Base-by-base conservation (phyloP, 1,140 invertebrate genomes). In the Sarcophaga bullata region DNA sequence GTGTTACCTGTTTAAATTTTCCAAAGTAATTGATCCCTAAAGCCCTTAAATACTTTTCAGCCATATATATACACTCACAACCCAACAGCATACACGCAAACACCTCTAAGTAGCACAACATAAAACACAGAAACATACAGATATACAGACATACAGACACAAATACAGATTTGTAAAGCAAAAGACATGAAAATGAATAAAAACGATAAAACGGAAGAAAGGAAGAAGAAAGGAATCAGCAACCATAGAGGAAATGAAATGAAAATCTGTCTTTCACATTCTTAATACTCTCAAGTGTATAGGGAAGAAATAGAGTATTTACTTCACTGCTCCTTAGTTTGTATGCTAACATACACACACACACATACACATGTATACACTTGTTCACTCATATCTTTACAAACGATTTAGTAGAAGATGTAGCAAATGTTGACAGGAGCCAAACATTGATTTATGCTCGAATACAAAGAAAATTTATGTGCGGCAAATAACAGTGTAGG, bases 391-490 rank as follows among this genome's bases (percentile, higher is more conserved):
- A 52, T 50, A 50, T 49, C 75, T 50, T 37, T 50, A 78, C 48
- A 78, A 78, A 78, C 75, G 75, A 78, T 78, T 78, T 78, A 78
- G 25, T 78, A 50, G 48, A 52, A 50, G 75, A 78, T 78, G 75
- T 78, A 19, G 75, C 75, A 50, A 52, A 52, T 78, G 75, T 52
- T 78, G 85, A 84, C 85, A 87, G 88, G 87, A 88, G 87, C 85
- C 87, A 87, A 88, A 88, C 87, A 85, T 87, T 88, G 87, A 88
- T 88, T 88, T 88, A 88, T 88, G 83, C 84, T 86, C 85, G 84
- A 49, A 85, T 84, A 87, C 87, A 86, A 82, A 50, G 87, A 87
- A 84, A 88, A 88, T 88, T 88, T 88, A 88, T 88, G 81, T 83
- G 82, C 84, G 84, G 84, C 84, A 86, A 87, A 84, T 83, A 84